Conservation (phyloP, 1,140 invertebrate genomes). For the Dendrolimus kikuchii region DNA sequence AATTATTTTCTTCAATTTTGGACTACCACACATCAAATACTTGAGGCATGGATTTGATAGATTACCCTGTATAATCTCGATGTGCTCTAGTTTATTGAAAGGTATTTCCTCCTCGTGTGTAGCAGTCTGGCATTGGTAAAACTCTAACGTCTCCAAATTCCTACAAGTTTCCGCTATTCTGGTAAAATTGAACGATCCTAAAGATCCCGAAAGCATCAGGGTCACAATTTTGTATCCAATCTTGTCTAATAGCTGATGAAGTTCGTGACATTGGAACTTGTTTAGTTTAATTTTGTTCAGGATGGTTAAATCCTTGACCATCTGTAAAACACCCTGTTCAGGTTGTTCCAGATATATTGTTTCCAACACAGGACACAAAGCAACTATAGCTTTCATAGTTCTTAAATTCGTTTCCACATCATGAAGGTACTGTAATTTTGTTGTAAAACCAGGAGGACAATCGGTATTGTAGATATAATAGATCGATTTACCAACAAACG, state of each 20-base stretch:
- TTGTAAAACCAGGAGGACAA: constrained; percentile 67
- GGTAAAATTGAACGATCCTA: constrained; percentile 73
- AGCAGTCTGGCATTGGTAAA: constrained; percentile 74
- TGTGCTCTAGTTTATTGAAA: constrained; percentile 74
- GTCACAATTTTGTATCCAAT: constrained; percentile 73
- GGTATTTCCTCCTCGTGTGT: constrained; percentile 73
- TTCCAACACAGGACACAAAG: constrained; percentile 74
- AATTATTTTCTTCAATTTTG: constrained; percentile 74
- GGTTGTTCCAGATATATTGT: constrained; percentile 76
- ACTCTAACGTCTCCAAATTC: constrained; percentile 74
- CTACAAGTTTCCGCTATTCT: constrained; percentile 73
- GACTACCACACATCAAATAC: constrained; percentile 73
- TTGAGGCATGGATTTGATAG: constrained; percentile 71
- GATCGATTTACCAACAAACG: constrained; percentile 75
- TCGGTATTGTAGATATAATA: constrained; percentile 71
- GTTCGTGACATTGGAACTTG: constrained; percentile 74
- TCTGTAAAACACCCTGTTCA: constrained; percentile 67
- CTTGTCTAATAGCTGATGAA: constrained; percentile 72
- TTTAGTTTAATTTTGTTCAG: constrained; percentile 75
- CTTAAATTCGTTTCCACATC: constrained; percentile 74
- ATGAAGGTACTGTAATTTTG: constrained; percentile 75
- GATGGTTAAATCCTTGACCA: constrained; percentile 66
- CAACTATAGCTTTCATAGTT: constrained; percentile 72
- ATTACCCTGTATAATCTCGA: constrained; percentile 77
- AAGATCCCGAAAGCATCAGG: constrained; percentile 75